phyloP scores from a whole-genome alignment of 2,797 vertebrate genomes.

The Enteromius viviparus region DNA sequence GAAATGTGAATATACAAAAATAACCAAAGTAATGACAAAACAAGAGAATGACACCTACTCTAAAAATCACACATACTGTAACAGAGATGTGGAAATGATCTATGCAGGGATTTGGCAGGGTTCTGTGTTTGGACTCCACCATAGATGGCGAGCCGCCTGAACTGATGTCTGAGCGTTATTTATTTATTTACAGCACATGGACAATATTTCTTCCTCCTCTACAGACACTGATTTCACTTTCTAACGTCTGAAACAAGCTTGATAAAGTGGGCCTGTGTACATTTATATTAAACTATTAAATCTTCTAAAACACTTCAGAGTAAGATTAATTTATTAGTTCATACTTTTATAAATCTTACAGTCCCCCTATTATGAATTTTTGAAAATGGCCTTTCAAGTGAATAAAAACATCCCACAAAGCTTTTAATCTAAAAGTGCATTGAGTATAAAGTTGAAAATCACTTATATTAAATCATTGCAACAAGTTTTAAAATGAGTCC shows the following conservation, averaged over 20 bases:
- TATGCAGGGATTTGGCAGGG: neutral
- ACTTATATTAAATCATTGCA: too few relatives aligned
- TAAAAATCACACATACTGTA: slow-evolving; percentile 2
- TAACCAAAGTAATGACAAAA: slow-evolving; percentile 9
- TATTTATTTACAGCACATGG: slow-evolving; percentile 17
- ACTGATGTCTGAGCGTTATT: neutral
- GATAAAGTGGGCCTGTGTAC: neutral
- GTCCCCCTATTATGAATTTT: too few relatives aligned
- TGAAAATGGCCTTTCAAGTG: too few relatives aligned
- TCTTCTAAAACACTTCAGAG: neutral
- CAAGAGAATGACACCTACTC: slow-evolving; percentile 8
- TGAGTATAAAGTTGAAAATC: too few relatives aligned
- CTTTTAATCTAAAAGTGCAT: too few relatives aligned
- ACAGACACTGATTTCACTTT: neutral
- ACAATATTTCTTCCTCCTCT: slow-evolving; percentile 16
- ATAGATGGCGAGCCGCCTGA: neutral
- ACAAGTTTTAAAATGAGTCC: too few relatives aligned
- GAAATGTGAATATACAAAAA: slow-evolving; percentile 2
- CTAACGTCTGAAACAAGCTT: slow-evolving; percentile 1
- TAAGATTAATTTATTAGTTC: neutral
- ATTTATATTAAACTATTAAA: neutral
- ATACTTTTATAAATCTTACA: too few relatives aligned
- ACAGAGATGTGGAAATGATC: slow-evolving; percentile 10
- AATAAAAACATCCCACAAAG: too few relatives aligned
- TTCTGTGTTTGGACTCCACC: slow-evolving; percentile 6